A percentile compares a stretch with the other conserved stretches of the same genome.
These are phyloP conservation scores for Microctenopoma stevenorrisi DNA, from an alignment of 2,797 vertebrate genomes.

Conservation along the genomic window DNA sequence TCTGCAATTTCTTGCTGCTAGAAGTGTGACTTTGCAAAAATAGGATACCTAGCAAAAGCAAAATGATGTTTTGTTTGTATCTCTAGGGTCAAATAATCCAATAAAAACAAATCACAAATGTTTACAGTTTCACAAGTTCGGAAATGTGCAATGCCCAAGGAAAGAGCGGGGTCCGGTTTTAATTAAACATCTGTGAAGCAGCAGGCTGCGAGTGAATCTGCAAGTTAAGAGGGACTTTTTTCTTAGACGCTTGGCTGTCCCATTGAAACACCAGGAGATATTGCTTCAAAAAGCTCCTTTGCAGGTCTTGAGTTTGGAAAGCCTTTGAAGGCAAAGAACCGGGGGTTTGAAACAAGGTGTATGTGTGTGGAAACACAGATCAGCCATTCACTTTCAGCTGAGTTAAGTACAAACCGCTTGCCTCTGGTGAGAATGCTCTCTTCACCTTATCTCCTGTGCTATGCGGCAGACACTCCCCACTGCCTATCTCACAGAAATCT, in stretches of 20 bases:
- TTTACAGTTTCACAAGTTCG: conserved; percentile 36
- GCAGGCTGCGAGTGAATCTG: conserved; percentile 55
- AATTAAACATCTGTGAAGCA: conserved; percentile 76
- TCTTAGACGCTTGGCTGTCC: conserved; percentile 48
- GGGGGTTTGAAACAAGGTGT: conserved; percentile 61
- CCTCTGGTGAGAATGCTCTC: conserved; percentile 51
- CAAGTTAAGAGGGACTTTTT: conserved; percentile 61
- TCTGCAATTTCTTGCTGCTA: not conserved
- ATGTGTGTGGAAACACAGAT: conserved; percentile 57
- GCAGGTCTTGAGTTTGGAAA: conserved; percentile 62
- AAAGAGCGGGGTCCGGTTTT: conserved; percentile 54
- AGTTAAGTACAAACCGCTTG: conserved; percentile 53
- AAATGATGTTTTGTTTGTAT: conserved; percentile 32
- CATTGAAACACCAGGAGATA: conserved; percentile 69
- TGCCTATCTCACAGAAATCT: conserved; percentile 51
- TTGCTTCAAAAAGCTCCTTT: conserved; percentile 69
- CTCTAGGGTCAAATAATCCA: conserved; percentile 41
- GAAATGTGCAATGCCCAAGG: conserved; percentile 30
- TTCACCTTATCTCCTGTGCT: conserved; percentile 54
- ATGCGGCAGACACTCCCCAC: conserved; percentile 37
- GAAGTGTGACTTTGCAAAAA: conserved; percentile 4
- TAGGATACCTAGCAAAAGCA: not conserved
- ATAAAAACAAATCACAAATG: conserved; percentile 34
- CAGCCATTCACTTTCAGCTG: conserved; percentile 70
- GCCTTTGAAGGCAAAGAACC: conserved; percentile 66